Conservation (phyloP, 2,797 vertebrate species). For the Xyrichtys novacula region DNA sequence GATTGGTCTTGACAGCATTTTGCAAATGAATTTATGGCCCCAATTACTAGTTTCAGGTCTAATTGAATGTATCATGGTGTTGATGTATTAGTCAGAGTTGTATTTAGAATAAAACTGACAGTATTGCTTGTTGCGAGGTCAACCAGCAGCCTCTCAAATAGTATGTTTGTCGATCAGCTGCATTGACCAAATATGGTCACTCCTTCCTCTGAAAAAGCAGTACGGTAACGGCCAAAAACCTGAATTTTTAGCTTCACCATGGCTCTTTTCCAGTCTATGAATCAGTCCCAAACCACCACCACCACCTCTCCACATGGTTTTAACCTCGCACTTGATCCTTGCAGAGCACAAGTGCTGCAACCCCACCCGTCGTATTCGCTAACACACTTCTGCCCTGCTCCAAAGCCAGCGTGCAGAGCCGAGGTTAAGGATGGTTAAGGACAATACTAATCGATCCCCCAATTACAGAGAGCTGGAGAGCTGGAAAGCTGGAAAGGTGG, state of each 20-base stretch:
- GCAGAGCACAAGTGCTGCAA: conserved; percentile 44
- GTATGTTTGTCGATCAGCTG: too few relatives aligned
- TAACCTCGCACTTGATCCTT: conserved; percentile 54
- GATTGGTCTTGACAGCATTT: too few relatives aligned
- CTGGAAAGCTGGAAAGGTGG: conserved; percentile 61
- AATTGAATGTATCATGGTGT: too few relatives aligned
- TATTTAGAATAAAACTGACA: too few relatives aligned
- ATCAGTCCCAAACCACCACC: not conserved
- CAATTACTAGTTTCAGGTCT: too few relatives aligned
- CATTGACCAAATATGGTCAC: too few relatives aligned
- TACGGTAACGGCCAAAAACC: too few relatives aligned
- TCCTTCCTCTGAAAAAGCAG: too few relatives aligned
- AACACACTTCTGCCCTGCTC: conserved; percentile 51
- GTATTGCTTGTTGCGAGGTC: too few relatives aligned
- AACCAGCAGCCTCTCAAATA: too few relatives aligned
- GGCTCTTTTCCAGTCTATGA: not conserved
- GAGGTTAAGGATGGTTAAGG: conserved; percentile 81
- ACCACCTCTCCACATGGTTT: conserved; percentile 3
- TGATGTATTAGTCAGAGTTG: too few relatives aligned
- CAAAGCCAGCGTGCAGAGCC: conserved; percentile 62
- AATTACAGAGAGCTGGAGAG: conserved; percentile 74
- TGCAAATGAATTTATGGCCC: too few relatives aligned
- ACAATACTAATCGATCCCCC: conserved; percentile 83
- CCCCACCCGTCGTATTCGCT: conserved; percentile 43
- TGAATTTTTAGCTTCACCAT: not conserved